A percentile compares a stretch with the other conserved stretches of the same genome.
Evolutionary conservation across 2,888 invertebrate genomes (phyloP).

Genomic region (Acanthococcus lagerstroemiae): DNA sequence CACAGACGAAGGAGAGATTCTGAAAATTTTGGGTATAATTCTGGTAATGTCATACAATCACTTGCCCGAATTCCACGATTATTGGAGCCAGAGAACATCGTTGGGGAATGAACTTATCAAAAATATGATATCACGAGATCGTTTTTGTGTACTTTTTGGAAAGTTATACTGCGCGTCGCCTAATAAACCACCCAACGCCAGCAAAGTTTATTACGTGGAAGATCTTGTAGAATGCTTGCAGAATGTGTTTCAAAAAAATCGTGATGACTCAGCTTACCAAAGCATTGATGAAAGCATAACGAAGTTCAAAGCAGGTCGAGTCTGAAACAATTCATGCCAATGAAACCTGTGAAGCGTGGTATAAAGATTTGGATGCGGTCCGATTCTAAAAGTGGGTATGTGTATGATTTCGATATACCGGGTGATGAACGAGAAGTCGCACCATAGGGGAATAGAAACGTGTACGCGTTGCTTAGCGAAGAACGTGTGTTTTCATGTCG

Average conservation of each 20-base stretch:
- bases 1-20: neutral
- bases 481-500: no score
- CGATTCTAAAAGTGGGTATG: slow-evolving; percentile 25
- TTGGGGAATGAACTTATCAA: neutral
- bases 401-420: slow-evolving; percentile 33
- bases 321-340: slow-evolving; percentile 1
- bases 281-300: slow-evolving; percentile 4
- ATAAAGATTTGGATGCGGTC: slow-evolving; percentile 3
- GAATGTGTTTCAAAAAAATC: neutral
- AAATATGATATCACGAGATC: neutral
- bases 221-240: neutral
- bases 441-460: no score
- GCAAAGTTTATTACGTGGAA: slow-evolving; percentile 1
- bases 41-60: neutral
- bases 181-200: neutral
- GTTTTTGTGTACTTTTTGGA: neutral
- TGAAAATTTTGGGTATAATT: neutral
- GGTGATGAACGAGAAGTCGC: no score
- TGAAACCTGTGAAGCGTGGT: slow-evolving; percentile 5
- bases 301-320: neutral
- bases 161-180: neutral
- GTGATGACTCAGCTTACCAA: neutral
- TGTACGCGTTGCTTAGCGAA: no score
- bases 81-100: neutral
- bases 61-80: neutral